phyloP scores from a whole-genome alignment of 2,113 vertebrate species.

The Takifugu flavidus region DNA sequence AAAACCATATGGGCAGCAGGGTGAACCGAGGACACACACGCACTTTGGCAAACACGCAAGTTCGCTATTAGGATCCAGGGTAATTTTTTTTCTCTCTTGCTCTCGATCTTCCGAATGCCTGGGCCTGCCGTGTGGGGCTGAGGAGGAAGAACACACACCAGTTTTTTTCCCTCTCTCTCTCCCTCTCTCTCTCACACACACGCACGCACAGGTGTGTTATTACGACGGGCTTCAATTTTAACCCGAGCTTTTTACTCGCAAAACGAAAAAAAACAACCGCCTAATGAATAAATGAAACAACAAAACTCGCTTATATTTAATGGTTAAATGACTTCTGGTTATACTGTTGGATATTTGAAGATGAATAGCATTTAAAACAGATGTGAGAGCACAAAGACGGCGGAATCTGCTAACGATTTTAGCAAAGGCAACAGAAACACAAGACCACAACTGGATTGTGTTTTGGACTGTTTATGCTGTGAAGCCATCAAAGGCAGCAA shows the following conservation, averaged over 20 bases:
- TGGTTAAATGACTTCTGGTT: not conserved
- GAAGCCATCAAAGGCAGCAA: conserved; percentile 3
- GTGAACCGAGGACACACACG: conserved; percentile 78
- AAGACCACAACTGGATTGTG: conserved; percentile 33
- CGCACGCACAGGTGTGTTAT: not conserved
- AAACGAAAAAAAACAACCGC: not conserved
- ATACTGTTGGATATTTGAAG: not conserved
- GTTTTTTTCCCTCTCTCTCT: conserved; percentile 14
- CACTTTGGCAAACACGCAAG: conserved; percentile 77
- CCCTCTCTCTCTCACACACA: conserved; percentile 16
- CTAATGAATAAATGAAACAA: too few species aligned
- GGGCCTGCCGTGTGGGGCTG: conserved; percentile 58
- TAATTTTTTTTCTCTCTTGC: conserved; percentile 65
- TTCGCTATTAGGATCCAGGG: conserved; percentile 78
- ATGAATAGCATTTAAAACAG: conserved; percentile 26
- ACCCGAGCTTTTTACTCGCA: conserved; percentile 1
- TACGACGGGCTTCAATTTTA: conserved; percentile 22
- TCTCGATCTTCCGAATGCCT: conserved; percentile 70
- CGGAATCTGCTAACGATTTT: conserved; percentile 33
- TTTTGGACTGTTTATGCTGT: conserved; percentile 27
- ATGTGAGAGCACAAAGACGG: conserved; percentile 20
- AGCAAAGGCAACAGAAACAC: conserved; percentile 47
- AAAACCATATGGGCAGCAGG: conserved; percentile 78
- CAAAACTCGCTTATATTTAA: not conserved
- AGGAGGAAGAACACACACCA: conserved; percentile 44